A percentile compares a stretch with the other conserved stretches of the same genome.
These are phyloP conservation scores for Carterocephalus palaemon DNA, from an alignment of 2,888 invertebrate species.

Conservation along the genomic window DNA sequence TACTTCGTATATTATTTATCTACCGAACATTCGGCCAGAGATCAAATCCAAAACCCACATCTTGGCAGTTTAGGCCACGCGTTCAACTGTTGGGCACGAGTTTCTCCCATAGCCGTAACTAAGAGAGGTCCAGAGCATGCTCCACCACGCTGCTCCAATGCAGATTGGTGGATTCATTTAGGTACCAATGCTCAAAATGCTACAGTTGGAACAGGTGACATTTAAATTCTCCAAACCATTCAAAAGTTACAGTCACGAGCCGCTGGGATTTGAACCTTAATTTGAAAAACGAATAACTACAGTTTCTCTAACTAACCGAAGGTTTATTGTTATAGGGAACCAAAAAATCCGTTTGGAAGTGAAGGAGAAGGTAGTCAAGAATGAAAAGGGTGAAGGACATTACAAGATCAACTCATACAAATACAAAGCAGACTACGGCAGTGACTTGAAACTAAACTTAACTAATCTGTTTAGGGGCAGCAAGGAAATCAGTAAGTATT, in stretches of 20 bases:
- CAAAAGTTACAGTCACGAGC: too few relatives aligned
- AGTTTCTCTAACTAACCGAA: conserved; percentile 10
- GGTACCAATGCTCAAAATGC: too few relatives aligned
- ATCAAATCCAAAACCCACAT: conserved; percentile 1
- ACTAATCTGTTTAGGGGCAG: conserved; percentile 71
- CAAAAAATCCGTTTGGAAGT: conserved; percentile 66
- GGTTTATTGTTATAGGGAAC: conserved; percentile 63
- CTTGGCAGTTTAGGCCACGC: too few relatives aligned
- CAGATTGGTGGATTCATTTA: too few relatives aligned
- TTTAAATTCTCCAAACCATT: too few relatives aligned
- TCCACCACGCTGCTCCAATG: too few relatives aligned
- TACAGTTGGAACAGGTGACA: too few relatives aligned
- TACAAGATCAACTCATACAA: conserved; percentile 75
- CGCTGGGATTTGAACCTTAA: too few relatives aligned
- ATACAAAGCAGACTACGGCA: conserved; percentile 71
- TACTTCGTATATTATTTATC: background rate
- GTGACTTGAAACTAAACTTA: conserved; percentile 65
- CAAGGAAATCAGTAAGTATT: conserved; percentile 63
- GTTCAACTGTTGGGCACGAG: too few relatives aligned
- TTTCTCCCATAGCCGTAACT: too few relatives aligned
- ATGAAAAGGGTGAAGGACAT: conserved; percentile 62
- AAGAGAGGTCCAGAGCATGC: too few relatives aligned
- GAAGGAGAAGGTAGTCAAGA: conserved; percentile 57
- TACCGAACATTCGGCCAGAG: background rate
- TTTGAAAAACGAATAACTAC: too few relatives aligned